Conservation (phyloP, 2,113 vertebrate species). For the Myrmecophaga tridactyla region DNA sequence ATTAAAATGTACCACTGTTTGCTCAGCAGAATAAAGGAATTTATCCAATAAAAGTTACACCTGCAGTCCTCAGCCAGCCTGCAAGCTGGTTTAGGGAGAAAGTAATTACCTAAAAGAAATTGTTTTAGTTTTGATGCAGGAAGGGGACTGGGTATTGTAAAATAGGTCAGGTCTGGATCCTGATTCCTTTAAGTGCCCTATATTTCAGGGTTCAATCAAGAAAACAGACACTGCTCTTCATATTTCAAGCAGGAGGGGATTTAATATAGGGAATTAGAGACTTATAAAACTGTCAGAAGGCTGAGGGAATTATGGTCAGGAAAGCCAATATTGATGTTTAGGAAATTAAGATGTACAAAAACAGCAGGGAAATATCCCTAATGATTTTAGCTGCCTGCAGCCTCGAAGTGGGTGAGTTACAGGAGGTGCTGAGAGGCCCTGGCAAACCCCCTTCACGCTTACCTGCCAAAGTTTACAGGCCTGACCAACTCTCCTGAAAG, state of each 20-base stretch:
- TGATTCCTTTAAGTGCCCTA: background rate
- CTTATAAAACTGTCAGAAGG: background rate
- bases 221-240: background rate
- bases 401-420: background rate
- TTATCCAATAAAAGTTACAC: background rate
- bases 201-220: background rate
- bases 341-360: background rate
- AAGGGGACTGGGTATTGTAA: background rate
- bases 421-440: background rate
- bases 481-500: background rate
- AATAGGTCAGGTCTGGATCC: background rate
- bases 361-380: background rate
- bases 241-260: constrained; percentile 21
- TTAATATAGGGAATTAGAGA: constrained; percentile 6
- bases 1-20: background rate
- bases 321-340: background rate
- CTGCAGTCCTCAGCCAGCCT: background rate
- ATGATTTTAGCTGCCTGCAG: background rate
- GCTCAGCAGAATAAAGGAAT: background rate
- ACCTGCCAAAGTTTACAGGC: background rate
- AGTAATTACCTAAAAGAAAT: background rate
- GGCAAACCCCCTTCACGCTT: background rate
- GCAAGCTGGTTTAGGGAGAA: background rate
- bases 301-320: background rate
- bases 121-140: background rate